These are phyloP conservation scores for Nycticorax nycticorax DNA, from an alignment of 2,113 vertebrate genomes.

Conservation along the genomic window DNA sequence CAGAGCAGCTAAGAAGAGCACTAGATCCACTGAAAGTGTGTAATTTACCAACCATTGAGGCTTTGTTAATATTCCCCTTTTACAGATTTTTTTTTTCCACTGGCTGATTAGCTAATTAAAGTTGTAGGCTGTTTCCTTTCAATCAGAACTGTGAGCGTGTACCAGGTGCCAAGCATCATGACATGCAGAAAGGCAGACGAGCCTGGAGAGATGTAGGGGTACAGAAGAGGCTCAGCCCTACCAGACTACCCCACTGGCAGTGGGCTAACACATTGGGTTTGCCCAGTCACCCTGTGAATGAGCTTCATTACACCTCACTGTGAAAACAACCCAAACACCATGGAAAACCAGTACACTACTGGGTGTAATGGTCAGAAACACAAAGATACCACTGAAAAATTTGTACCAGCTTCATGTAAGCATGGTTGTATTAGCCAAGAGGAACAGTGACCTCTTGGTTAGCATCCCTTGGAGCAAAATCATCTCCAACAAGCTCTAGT, in stretches of 20 bases:
- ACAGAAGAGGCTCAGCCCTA: neutral
- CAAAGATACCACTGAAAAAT: neutral
- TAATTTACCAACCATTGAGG: constrained; percentile 43
- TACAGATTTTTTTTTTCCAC: neutral
- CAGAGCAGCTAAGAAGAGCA: neutral
- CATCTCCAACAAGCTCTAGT: neutral
- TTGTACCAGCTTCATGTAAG: neutral
- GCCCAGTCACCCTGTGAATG: neutral
- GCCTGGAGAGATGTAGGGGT: neutral
- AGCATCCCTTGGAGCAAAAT: neutral
- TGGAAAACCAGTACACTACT: neutral
- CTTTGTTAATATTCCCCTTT: constrained; percentile 53
- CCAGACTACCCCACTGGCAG: neutral
- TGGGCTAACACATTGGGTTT: neutral
- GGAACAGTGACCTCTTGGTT: neutral
- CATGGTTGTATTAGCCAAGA: neutral
- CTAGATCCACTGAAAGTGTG: neutral
- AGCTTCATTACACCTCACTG: neutral
- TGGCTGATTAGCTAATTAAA: constrained; percentile 63
- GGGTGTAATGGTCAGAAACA: neutral
- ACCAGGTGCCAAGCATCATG: constrained; percentile 34
- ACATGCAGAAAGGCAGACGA: neutral
- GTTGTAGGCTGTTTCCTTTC: constrained; percentile 54
- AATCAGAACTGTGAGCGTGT: constrained; percentile 39
- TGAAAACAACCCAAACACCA: neutral